Conservation (phyloP, 2,797 vertebrate species). For the Thaleichthys pacificus region DNA sequence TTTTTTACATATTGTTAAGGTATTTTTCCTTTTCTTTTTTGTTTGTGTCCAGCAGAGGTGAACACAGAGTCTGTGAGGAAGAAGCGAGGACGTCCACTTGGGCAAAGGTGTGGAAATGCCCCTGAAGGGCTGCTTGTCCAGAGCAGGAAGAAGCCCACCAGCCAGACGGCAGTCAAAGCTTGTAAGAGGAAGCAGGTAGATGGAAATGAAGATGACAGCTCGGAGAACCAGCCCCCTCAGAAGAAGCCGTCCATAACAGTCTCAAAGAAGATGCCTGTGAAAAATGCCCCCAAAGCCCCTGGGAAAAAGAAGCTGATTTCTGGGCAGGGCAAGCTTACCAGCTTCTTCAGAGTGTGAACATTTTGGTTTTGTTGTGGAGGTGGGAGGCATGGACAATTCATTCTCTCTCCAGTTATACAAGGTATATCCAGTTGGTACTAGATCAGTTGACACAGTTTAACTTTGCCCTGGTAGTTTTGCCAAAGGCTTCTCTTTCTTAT, state of each 20-base stretch:
- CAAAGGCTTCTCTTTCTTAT: constrained; percentile 15
- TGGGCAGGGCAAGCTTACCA: constrained; percentile 88
- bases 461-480: constrained; percentile 13
- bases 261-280: constrained; percentile 56
- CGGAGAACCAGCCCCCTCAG: constrained; percentile 77
- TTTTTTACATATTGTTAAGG: constrained; percentile 41
- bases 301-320: constrained; percentile 81
- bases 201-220: constrained; percentile 63
- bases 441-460: constrained; percentile 23
- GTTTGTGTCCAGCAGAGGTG: constrained; percentile 52
- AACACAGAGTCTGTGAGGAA: constrained; percentile 39
- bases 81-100: constrained; percentile 44
- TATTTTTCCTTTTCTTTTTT: constrained; percentile 55
- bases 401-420: constrained; percentile 6
- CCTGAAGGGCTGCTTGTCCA: constrained; percentile 56
- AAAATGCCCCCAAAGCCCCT: constrained; percentile 63
- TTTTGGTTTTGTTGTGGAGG: background rate
- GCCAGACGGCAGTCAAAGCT: constrained; percentile 69
- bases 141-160: constrained; percentile 59
- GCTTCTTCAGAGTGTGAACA: constrained; percentile 84
- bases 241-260: constrained; percentile 70
- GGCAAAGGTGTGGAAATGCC: constrained; percentile 77
- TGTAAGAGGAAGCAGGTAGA: constrained; percentile 84
- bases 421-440: no score
- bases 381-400: background rate